phyloP scores from a whole-genome alignment of 2,888 invertebrate genomes.

The Thysanoteuthis rhombus region DNA sequence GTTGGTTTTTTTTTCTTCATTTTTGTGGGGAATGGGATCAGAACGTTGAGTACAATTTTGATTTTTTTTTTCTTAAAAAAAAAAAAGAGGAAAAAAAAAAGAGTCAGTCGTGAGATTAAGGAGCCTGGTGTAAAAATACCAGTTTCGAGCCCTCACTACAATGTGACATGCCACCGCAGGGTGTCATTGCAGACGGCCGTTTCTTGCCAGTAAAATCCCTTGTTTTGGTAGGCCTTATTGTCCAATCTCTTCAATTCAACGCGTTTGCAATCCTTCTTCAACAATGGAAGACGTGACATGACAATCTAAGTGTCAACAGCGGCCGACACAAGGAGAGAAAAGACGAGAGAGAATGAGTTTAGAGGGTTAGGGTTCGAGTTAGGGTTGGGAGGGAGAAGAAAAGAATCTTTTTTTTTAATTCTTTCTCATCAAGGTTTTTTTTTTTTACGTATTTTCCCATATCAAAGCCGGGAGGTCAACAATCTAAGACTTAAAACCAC shows the following conservation, averaged over 20 bases:
- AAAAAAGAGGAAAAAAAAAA: no score
- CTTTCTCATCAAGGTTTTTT: no score
- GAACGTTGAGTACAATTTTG: no score
- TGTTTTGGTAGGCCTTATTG: background rate
- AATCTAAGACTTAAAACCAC: no score
- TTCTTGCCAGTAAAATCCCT: background rate
- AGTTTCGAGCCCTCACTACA: background rate
- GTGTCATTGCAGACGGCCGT: background rate
- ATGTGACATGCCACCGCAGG: background rate
- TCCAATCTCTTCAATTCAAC: background rate
- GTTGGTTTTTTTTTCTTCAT: no score
- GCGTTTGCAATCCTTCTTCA: background rate
- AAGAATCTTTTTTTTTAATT: no score
- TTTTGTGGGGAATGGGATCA: no score
- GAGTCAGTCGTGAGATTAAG: background rate
- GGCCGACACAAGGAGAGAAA: background rate
- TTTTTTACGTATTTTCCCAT: no score
- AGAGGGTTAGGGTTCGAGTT: background rate
- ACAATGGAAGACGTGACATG: background rate
- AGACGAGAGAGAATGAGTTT: background rate
- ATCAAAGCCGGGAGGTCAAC: no score
- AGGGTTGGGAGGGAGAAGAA: background rate
- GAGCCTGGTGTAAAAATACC: background rate
- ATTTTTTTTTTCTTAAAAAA: no score
- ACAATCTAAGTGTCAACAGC: background rate